phyloP scores from a whole-genome alignment of 2,113 vertebrate genomes.

The Stictonetta naevosa region DNA sequence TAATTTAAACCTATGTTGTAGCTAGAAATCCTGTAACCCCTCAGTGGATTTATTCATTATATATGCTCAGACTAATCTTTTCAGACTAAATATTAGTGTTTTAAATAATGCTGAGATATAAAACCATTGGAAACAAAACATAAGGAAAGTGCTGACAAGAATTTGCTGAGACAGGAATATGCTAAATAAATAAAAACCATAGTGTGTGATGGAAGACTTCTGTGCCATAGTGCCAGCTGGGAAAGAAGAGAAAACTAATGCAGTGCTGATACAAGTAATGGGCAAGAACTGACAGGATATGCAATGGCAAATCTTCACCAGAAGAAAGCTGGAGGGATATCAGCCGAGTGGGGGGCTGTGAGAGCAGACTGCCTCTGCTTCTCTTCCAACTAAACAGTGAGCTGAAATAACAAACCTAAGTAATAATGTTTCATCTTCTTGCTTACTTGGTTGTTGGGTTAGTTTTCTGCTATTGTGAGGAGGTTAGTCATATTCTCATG shows the following conservation, averaged over 20 bases:
- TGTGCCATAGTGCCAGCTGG: not conserved
- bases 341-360: not conserved
- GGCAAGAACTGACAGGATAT: not conserved
- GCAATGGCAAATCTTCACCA: not conserved
- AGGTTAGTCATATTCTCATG: not conserved
- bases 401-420: not conserved
- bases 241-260: not conserved
- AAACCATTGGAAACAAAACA: not conserved
- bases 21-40: not conserved
- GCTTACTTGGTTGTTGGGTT: not conserved
- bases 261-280: not conserved
- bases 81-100: conserved; percentile 11
- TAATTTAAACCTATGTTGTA: not conserved
- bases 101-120: not conserved
- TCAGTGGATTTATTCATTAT: conserved; percentile 4
- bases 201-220: not conserved
- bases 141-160: not conserved
- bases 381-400: not conserved
- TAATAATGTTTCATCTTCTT: not conserved
- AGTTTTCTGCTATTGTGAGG: not conserved
- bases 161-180: not conserved
- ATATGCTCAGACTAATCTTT: not conserved
- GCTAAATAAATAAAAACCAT: conserved; percentile 26
- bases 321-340: not conserved
- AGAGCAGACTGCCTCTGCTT: not conserved